Percentiles rank a stretch among this genome's conserved stretches.
phyloP scores from a whole-genome alignment of 2,113 vertebrate genomes.

The Xiphorhynchus elegans region DNA sequence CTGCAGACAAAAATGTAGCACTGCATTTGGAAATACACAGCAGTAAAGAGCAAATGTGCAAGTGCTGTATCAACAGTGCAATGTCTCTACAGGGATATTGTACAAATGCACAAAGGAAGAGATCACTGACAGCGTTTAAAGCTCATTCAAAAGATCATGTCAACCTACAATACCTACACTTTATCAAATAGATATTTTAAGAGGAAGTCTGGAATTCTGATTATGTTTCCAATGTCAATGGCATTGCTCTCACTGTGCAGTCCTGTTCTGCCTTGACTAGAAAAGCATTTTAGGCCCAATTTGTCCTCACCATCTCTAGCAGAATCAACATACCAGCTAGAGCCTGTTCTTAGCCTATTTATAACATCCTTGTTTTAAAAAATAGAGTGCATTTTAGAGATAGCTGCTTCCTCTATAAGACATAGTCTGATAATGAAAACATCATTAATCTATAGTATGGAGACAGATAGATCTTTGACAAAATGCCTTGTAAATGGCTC shows the following conservation, averaged over 20 bases:
- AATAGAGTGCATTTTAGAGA: conserved; percentile 32
- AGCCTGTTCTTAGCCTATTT: not conserved
- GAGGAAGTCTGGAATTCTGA: conserved; percentile 1
- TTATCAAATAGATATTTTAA: conserved; percentile 19
- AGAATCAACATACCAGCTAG: not conserved
- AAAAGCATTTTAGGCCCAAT: not conserved
- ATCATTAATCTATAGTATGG: conserved; percentile 69
- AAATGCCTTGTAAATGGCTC: conserved; percentile 71
- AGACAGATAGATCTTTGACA: conserved; percentile 75
- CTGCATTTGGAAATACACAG: not conserved
- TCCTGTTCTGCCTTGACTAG: not conserved
- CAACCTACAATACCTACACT: not conserved
- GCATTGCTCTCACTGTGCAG: not conserved
- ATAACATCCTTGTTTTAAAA: not conserved
- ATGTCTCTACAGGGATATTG: not conserved
- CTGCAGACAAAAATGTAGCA: not conserved
- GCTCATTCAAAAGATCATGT: not conserved
- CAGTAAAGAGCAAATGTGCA: not conserved
- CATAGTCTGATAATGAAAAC: conserved; percentile 68
- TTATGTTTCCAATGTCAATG: not conserved
- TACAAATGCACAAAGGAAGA: not conserved
- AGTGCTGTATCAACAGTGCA: not conserved
- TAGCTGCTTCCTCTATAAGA: conserved; percentile 11
- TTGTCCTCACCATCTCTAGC: not conserved
- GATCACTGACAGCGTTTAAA: conserved; percentile 11